Base-by-base conservation (phyloP, 2,113 vertebrate species). In the Gambusia holbrooki region DNA sequence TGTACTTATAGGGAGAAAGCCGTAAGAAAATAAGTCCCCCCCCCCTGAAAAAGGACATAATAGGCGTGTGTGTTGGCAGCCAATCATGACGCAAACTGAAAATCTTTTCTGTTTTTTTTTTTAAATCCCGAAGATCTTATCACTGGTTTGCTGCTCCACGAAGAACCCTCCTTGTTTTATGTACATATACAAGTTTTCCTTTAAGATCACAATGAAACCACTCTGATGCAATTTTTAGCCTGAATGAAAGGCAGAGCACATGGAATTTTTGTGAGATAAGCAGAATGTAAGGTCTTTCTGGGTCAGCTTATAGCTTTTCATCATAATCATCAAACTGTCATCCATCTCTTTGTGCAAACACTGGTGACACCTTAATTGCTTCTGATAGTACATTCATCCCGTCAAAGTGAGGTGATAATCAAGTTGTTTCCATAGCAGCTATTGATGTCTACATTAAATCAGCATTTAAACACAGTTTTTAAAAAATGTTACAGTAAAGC, bases 321-420 rank as follows among this genome's bases (percentile, higher is more conserved):
- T 85, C 84, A 80, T 84, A 82, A 87, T 91, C 89, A 92, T 93
- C 89, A 88, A 90, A 93, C 88, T 51, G 33, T 86, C 90, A 92
- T 94, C 92, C 83, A 90, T 94, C 92, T 92, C 84, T 48, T 42
- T n/a, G 71, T 30, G 71, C 80, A 90, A 90, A 90, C 88, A 84
- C 78, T 35, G 69, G 48, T 75, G 93, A 90, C 88, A 90, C 88
- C 80, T 89, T 91, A 91, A 93, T 92, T 92, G 91, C 83, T 83
- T 89, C 73, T 83, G 88, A 93, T 93, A 91, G 91, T 90, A 80
- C 90, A 92, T 90, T 89, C 85, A 84, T 83, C 86, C 89, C 90
- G 87, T 93, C 91, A 91, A 66, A 86, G 73, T 33, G 68, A 83
- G 65, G 80, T 51, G 81, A 92, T 93, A 83, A 92, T 92, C 87